Evolutionary conservation across 2,888 invertebrate genomes (phyloP), one percentile per base, ranked within the genome.

Genomic region (Silvanus unidentatus): DNA sequence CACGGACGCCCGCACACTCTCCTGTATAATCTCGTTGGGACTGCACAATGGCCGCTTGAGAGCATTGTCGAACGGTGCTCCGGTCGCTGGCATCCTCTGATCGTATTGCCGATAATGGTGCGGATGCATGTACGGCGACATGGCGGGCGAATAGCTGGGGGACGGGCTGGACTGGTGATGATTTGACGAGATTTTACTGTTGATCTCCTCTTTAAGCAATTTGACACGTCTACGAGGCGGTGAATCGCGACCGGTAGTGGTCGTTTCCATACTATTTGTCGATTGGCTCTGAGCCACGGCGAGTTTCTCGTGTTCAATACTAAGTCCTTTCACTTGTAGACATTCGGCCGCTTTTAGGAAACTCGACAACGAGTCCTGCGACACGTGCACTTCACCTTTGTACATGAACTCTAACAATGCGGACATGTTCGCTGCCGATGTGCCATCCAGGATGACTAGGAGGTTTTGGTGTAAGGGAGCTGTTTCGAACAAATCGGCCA

Each of bases 351-450:
- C 90, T 74, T 92, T 91, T 54, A 92, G 81, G 71, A 92, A 92
- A 73, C 90, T 89, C 66, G 88, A 88, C 59, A 92, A 81, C 55
- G 89, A 88, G 73, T 92, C 91, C 75, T 92, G 91, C 62, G 90
- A 90, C 64, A 92, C 90, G 71, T 92, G 91, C 60, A 92, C 92
- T 74, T 92, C 92, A 47, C 92, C 92, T 71, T 91, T 91, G 77
- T 92, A 92, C 92, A 92, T 92, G 73, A 92, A 92, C 74, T 92
- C 91, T 56, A 92, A 79, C 55, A 92, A 78, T 37, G 91, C 90
- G 55, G 89, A 86, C 89, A 92, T 90, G 73, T 92, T 91, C 68
- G 87, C 84, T 48, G 91, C 89, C 58, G 87, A 84, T 59, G 91
- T 92, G 55, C 91, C 91, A 73, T 92, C 91, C 71, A 92, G 76